A percentile compares a stretch with the other conserved stretches of the same genome.
Evolutionary conservation across 2,797 vertebrate genomes (phyloP).

Genomic region (Heterohyrax brucei): DNA sequence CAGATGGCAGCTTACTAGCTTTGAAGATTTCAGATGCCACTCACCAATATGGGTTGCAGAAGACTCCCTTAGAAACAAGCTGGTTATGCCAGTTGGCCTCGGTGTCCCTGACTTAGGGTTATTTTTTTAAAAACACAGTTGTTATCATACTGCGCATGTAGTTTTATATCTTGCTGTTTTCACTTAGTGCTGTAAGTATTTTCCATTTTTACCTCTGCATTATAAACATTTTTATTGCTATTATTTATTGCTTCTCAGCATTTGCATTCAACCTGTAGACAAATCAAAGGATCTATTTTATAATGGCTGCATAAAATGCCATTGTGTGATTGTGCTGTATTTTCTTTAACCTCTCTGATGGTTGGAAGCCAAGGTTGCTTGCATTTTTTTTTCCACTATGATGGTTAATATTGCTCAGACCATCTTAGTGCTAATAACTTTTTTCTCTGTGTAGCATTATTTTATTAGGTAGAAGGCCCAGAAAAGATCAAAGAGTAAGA

Average conservation of each 20-base stretch:
- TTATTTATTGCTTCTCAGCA: neutral
- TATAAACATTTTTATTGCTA: constrained; percentile 37
- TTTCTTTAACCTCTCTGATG: neutral
- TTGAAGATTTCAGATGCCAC: too few species aligned
- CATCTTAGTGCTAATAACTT: constrained; percentile 4
- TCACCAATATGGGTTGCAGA: too few species aligned
- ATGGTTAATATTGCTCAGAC: neutral
- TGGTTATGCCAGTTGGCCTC: too few species aligned
- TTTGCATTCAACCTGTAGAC: constrained; percentile 13
- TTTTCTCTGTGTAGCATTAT: constrained; percentile 31
- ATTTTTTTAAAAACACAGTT: neutral
- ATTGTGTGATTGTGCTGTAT: neutral
- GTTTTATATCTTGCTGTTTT: constrained; percentile 29
- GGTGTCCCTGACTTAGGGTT: neutral
- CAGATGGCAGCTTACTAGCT: too few species aligned
- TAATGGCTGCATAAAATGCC: neutral
- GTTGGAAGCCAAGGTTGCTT: constrained; percentile 8
- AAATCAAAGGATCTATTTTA: neutral
- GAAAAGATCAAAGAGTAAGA: constrained; percentile 23
- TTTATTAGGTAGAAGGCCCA: constrained; percentile 49
- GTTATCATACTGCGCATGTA: neutral
- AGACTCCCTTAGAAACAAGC: too few species aligned
- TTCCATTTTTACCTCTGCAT: constrained; percentile 7
- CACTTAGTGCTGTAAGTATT: constrained; percentile 18
- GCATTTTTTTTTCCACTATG: neutral